These are phyloP conservation scores for Lepidostoma basale DNA, from an alignment of 1,140 invertebrate genomes.

Conservation along the genomic window DNA sequence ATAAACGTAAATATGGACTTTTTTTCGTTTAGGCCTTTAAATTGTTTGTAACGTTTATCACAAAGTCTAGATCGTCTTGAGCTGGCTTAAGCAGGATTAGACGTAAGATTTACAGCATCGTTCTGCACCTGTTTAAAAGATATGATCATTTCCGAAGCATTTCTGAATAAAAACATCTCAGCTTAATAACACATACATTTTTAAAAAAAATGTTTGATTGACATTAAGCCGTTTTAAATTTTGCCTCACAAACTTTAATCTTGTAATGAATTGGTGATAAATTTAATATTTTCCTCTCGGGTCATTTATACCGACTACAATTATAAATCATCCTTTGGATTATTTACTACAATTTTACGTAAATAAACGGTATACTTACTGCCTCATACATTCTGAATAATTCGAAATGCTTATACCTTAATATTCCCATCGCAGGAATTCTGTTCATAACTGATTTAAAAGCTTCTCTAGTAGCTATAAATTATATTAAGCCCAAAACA, in stretches of 20 bases:
- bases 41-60: conserved; percentile 14
- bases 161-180: conserved; percentile 1
- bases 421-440: no score
- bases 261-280: conserved; percentile 8
- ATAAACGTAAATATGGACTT: neutral
- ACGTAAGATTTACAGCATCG: conserved; percentile 11
- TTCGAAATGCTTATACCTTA: no score
- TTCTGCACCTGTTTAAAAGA: conserved; percentile 20
- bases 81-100: conserved; percentile 16
- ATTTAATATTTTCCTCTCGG: neutral
- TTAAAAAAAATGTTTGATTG: conserved; percentile 10
- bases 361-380: no score
- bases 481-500: no score
- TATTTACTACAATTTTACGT: no score
- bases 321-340: no score
- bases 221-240: conserved; percentile 15
- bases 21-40: conserved; percentile 2
- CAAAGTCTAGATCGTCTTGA: neutral
- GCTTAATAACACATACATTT: neutral
- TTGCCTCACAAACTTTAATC: conserved; percentile 11
- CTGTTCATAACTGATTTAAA: no score
- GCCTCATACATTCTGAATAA: no score
- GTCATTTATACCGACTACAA: no score
- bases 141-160: conserved; percentile 3
- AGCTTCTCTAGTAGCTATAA: no score